These are phyloP conservation scores for Macrochelys suwanniensis DNA, from an alignment of 2,797 vertebrate genomes.

Conservation along the genomic window DNA sequence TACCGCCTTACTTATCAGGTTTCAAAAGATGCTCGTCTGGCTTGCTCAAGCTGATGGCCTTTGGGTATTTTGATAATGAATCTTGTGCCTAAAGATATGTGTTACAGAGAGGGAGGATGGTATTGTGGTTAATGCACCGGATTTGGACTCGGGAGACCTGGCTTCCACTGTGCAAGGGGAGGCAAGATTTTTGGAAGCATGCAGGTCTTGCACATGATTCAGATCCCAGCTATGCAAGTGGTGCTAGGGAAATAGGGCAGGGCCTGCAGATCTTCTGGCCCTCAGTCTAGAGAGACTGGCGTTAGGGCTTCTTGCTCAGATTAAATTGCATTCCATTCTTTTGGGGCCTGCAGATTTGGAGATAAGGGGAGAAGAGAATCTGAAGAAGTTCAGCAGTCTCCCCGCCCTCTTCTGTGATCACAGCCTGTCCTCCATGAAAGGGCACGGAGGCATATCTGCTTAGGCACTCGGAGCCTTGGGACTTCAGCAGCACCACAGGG, in stretches of 20 bases:
- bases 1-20: conserved; percentile 38
- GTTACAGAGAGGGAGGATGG: rapidly evolving
- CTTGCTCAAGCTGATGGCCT: not conserved
- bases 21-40: not conserved
- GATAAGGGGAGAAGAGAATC: not conserved
- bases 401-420: not conserved
- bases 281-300: not conserved
- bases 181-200: not conserved
- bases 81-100: not conserved
- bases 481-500: rapidly evolving
- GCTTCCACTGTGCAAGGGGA: rapidly evolving
- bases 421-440: not conserved
- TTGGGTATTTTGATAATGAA: not conserved
- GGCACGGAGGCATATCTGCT: rapidly evolving
- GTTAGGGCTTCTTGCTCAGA: not conserved
- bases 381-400: not conserved
- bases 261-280: not conserved
- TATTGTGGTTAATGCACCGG: not conserved
- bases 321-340: not conserved
- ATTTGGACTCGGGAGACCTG: not conserved
- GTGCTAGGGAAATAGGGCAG: not conserved
- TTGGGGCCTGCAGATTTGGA: not conserved
- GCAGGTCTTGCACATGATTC: rapidly evolving
- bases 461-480: rapidly evolving
- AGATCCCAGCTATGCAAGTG: not conserved